Evolutionary conservation across 2,797 vertebrate species (phyloP), one percentile per base, ranked within the genome.

Genomic region (Eulemur mongoz): DNA sequence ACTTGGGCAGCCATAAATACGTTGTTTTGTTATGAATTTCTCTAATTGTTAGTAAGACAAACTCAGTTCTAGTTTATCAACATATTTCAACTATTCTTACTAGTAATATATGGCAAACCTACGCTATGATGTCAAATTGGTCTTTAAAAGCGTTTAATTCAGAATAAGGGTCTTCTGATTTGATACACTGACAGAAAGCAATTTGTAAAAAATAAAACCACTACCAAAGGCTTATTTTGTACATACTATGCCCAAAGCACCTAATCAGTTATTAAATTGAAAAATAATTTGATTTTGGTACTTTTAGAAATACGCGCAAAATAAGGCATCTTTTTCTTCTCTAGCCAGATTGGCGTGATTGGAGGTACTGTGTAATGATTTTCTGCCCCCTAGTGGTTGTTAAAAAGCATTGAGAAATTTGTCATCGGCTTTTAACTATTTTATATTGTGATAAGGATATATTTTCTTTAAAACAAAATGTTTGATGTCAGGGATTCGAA

Each of bases 371-470:
- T 22, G 15, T 57, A 48, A 84, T 80, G 32, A 43, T 95, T 95
- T 97, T 89, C 95, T 97, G 96, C 95, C 90, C 89, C 89, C 93
- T 32, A 65, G 86, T 96, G 94, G 89, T 70, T 52, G 18, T 84
- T 61, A 89, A 50, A 35, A 45, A 76, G 22, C 69, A 86, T 45
- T 79, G 81, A 93, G 72, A 92, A 94, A 86, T 85, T 69, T 50
- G 88, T 80, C 11, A 9, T 78, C 70, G 30, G 17, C 57, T 95
- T 85, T 83, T 22, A 79, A 86, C 72, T 52, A 20, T 72, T 93
- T 59, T 52, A 30, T 32, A 61, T 65, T 27, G 43, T 48, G 13
- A 27, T 25, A 67, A 91, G 30, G 85, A 50, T 85, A 91, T 32
- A 52, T 88, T 81, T 84, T 94, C 38, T 38, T 57, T 22, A 75